Percentiles rank a stretch among this genome's conserved stretches.
Evolutionary conservation across 2,113 vertebrate species (phyloP).

Genomic region (Cottus gobio): DNA sequence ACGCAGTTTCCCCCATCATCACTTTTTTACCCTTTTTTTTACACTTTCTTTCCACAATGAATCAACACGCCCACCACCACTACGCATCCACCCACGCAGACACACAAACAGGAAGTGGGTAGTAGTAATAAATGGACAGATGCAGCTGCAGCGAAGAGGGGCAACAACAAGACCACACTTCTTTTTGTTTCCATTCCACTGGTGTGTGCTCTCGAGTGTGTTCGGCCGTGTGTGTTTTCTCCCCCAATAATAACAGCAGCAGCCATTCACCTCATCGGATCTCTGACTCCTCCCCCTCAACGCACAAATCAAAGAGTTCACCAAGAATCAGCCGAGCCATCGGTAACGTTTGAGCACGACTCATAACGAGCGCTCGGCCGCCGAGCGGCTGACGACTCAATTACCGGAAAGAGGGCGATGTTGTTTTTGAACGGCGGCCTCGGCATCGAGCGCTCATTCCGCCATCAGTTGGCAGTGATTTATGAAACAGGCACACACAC

Average conservation of each 20-base stretch:
- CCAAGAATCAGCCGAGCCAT: no score
- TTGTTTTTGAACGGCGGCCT: background rate
- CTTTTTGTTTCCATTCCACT: background rate
- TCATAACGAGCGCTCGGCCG: conserved; percentile 20
- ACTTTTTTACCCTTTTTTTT: background rate
- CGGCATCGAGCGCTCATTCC: conserved; percentile 16
- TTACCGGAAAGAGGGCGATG: conserved; percentile 24
- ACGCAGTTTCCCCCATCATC: background rate
- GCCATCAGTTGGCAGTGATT: conserved; percentile 18
- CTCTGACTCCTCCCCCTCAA: conserved; percentile 50
- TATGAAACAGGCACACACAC: conserved; percentile 12
- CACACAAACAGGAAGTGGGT: conserved; percentile 51
- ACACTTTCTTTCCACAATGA: background rate
- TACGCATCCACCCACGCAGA: background rate
- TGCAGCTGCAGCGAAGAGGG: background rate
- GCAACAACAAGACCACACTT: conserved; percentile 1
- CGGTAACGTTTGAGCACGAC: no score
- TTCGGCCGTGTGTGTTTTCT: no score
- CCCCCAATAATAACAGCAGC: no score
- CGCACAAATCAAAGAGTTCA: conserved; percentile 33
- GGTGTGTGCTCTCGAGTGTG: background rate
- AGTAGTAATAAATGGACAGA: conserved; percentile 21
- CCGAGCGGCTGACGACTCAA: conserved; percentile 36
- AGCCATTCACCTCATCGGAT: conserved; percentile 37
- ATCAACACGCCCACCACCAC: no score